phyloP scores from a whole-genome alignment of 2,888 invertebrate genomes.

The Tachina grossa region DNA sequence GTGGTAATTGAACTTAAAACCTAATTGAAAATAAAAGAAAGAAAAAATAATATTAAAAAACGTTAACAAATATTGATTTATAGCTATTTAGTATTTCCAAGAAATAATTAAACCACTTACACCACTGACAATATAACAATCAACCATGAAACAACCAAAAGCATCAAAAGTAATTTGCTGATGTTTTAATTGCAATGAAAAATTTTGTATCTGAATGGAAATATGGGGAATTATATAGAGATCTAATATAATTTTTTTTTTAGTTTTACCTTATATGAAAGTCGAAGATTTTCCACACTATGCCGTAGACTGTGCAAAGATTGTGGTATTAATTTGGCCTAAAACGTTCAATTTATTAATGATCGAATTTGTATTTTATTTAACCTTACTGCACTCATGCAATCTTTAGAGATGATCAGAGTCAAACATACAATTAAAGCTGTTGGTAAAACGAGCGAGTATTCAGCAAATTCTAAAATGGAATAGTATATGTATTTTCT shows the following conservation, averaged over 20 bases:
- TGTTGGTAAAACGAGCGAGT: slow-evolving; percentile 71
- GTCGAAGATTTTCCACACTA: slow-evolving; percentile 67
- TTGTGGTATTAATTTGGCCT: slow-evolving; percentile 71
- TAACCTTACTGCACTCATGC: slow-evolving; percentile 73
- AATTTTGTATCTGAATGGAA: slow-evolving; percentile 73
- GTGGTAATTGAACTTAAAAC: slow-evolving; percentile 72
- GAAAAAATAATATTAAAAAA: slow-evolving; percentile 10
- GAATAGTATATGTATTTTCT: slow-evolving; percentile 33
- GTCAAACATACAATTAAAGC: slow-evolving; percentile 72
- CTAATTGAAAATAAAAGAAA: slow-evolving; percentile 44
- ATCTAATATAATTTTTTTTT: background rate
- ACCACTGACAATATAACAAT: slow-evolving; percentile 71
- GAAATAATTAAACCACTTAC: slow-evolving; percentile 62
- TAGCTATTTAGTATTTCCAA: background rate
- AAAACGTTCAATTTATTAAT: slow-evolving; percentile 41
- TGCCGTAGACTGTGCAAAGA: slow-evolving; percentile 72
- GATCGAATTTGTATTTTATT: slow-evolving; percentile 6
- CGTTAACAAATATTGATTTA: slow-evolving; percentile 12
- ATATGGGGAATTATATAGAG: background rate
- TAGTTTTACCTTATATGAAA: slow-evolving; percentile 72
- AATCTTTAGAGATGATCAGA: slow-evolving; percentile 72
- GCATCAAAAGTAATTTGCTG: slow-evolving; percentile 74
- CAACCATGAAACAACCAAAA: slow-evolving; percentile 71
- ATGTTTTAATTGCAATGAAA: slow-evolving; percentile 74
- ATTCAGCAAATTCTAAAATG: slow-evolving; percentile 69